phyloP scores from a whole-genome alignment of 2,797 vertebrate species.

The Bradypodion ventrale region DNA sequence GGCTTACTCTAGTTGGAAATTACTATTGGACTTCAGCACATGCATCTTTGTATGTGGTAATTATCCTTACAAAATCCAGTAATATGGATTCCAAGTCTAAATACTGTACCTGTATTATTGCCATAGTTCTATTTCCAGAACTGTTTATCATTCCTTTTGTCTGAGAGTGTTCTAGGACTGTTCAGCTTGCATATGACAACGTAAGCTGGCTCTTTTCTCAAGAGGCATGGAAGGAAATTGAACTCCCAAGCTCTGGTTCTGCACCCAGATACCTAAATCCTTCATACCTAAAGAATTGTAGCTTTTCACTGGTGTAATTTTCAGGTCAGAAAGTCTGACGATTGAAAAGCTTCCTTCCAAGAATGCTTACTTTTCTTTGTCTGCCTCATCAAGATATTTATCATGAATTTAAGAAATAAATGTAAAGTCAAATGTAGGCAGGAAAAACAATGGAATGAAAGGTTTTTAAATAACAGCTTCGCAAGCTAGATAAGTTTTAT shows the following conservation, averaged over 20 bases:
- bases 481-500: background rate
- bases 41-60: background rate
- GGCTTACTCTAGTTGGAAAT: no score
- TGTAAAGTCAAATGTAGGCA: background rate
- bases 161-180: no score
- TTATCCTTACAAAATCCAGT: background rate
- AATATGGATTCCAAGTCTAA: background rate
- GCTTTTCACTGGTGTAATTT: background rate
- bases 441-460: fast-evolving
- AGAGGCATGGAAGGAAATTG: no score
- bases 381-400: background rate
- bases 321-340: no score
- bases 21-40: no score
- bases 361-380: no score
- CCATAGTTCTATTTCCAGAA: background rate
- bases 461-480: background rate
- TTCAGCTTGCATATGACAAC: no score
- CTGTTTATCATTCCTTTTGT: no score
- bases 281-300: background rate
- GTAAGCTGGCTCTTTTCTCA: no score
- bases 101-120: no score
- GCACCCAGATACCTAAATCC: background rate
- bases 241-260: no score
- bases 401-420: background rate
- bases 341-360: no score